Evolutionary conservation across 1,140 invertebrate genomes (phyloP).

Genomic region (Gryon sp.): DNA sequence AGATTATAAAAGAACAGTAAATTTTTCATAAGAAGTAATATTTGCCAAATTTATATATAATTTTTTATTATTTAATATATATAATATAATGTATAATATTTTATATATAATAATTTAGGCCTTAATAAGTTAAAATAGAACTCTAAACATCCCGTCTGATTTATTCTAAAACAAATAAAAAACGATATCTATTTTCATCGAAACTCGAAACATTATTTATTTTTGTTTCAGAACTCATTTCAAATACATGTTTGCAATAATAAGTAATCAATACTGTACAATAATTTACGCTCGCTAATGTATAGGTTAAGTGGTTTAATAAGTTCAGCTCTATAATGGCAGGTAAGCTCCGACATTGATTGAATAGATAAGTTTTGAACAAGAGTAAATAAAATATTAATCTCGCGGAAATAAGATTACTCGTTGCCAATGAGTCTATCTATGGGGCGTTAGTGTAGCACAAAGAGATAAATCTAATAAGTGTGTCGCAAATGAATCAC

Average conservation of each 20-base stretch:
- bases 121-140: too few relatives aligned
- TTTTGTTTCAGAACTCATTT: slow-evolving; percentile 8
- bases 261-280: slow-evolving; percentile 29
- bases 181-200: slow-evolving; percentile 18
- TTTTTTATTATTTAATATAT: too few relatives aligned
- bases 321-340: neutral
- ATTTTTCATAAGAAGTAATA: too few relatives aligned
- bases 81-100: too few relatives aligned
- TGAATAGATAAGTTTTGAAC: slow-evolving; percentile 8
- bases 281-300: slow-evolving; percentile 10
- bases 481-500: slow-evolving; percentile 1
- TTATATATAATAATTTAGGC: too few relatives aligned
- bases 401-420: too few relatives aligned
- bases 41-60: too few relatives aligned
- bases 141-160: too few relatives aligned
- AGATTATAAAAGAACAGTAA: too few relatives aligned
- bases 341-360: slow-evolving; percentile 10
- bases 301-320: slow-evolving; percentile 8
- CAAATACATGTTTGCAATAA: slow-evolving; percentile 13
- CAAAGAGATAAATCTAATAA: too few relatives aligned
- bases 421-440: too few relatives aligned
- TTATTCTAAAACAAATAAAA: slow-evolving; percentile 3
- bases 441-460: too few relatives aligned
- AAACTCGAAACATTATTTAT: slow-evolving; percentile 13
- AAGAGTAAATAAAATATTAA: slow-evolving; percentile 2